Percentiles rank a stretch among this genome's conserved stretches.
phyloP scores from a whole-genome alignment of 2,113 vertebrate genomes.

The Gobiocypris rarus region DNA sequence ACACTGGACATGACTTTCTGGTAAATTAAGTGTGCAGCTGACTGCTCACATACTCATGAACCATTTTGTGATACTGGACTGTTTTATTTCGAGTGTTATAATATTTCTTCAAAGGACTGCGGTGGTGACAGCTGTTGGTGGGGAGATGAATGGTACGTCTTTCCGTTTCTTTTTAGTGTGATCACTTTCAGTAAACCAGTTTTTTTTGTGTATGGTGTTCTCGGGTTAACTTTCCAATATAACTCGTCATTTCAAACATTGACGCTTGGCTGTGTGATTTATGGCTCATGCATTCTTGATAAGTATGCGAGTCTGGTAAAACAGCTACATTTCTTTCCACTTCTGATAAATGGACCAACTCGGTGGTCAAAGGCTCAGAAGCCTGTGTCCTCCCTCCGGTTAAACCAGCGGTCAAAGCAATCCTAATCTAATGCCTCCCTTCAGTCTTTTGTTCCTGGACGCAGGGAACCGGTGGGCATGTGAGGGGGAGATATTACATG shows the following conservation, averaged over 20 bases:
- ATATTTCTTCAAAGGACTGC: conserved; percentile 47
- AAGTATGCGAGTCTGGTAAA: conserved; percentile 10
- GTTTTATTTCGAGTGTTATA: conserved; percentile 68
- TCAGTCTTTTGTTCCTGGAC: conserved; percentile 60
- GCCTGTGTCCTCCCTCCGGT: conserved; percentile 72
- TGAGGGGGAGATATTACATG: conserved; percentile 66
- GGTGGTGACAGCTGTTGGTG: conserved; percentile 12
- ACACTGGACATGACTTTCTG: conserved; percentile 34
- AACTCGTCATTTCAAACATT: conserved; percentile 70
- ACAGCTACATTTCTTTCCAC: conserved; percentile 37
- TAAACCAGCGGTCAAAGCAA: conserved; percentile 68
- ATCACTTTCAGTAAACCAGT: conserved; percentile 62
- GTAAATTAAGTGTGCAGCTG: neutral
- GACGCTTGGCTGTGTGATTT: conserved; percentile 60
- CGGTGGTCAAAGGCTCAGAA: conserved; percentile 73
- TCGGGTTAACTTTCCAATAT: conserved; percentile 72
- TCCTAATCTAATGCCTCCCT: conserved; percentile 62
- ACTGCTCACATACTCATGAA: conserved; percentile 32
- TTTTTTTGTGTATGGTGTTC: conserved; percentile 75
- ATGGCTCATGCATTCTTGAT: conserved; percentile 39
- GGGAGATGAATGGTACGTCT: neutral
- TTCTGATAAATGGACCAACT: conserved; percentile 52
- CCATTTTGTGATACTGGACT: conserved; percentile 36
- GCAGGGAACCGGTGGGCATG: conserved; percentile 61
- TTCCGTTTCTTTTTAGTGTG: conserved; percentile 66